Conservation (phyloP, 2,797 vertebrate genomes). For the Acanthornis magna region DNA sequence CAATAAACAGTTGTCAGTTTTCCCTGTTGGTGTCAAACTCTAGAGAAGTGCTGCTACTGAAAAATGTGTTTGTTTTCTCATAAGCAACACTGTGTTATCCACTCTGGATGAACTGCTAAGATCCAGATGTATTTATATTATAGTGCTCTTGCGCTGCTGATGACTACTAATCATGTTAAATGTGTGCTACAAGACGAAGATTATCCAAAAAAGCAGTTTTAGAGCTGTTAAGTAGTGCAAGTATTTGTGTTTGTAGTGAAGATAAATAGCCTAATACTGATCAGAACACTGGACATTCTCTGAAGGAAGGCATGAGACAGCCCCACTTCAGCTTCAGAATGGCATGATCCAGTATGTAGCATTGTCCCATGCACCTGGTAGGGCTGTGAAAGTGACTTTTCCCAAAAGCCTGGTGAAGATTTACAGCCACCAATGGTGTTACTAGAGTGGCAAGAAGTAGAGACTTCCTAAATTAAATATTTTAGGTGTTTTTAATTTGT, state of each 20-base stretch:
- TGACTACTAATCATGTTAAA: not conserved
- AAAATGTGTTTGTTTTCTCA: not conserved
- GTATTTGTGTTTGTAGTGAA: not conserved
- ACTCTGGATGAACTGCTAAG: not conserved
- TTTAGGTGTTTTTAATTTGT: not conserved
- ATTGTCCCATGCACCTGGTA: not conserved
- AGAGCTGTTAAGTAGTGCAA: not conserved
- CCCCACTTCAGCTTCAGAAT: not conserved
- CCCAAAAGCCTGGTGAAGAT: not conserved
- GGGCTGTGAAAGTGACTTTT: not conserved
- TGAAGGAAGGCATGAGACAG: not conserved
- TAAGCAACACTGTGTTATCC: not conserved
- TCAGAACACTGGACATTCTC: not conserved
- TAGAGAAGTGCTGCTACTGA: not conserved
- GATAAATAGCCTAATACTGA: not conserved
- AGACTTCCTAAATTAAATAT: not conserved
- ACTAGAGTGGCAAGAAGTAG: not conserved
- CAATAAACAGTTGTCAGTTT: not conserved
- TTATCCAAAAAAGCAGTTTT: not conserved
- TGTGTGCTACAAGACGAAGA: not conserved
- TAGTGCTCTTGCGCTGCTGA: not conserved
- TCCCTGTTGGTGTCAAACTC: not conserved
- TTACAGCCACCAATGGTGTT: not conserved
- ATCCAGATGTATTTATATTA: not conserved
- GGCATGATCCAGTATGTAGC: not conserved